Conservation (phyloP, 2,797 vertebrate species). For the Glyptemys insculpta region DNA sequence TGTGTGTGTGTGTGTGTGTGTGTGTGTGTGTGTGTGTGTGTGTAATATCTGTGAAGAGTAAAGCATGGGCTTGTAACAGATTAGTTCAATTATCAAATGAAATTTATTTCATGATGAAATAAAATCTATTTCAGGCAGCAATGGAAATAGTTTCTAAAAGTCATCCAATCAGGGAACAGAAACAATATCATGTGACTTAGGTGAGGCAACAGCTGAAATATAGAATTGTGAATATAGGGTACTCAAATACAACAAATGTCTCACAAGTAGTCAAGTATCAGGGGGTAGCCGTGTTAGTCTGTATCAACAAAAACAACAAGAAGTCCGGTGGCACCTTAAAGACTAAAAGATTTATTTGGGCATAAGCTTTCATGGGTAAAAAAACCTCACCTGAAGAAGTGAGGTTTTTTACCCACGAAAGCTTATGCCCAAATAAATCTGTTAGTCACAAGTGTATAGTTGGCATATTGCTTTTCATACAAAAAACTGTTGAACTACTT, state of each 20-base stretch:
- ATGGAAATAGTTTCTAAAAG: neutral
- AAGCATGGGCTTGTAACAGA: neutral
- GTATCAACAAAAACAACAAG: too few species aligned
- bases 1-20: neutral
- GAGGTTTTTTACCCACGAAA: too few species aligned
- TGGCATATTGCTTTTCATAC: neutral
- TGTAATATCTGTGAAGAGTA: constrained; percentile 28
- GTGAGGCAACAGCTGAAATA: constrained; percentile 21
- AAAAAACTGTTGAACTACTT: neutral
- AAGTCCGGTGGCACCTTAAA: too few species aligned
- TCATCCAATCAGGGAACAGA: constrained; percentile 6
- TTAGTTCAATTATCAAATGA: neutral
- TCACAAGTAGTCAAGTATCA: neutral
- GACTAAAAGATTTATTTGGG: too few species aligned
- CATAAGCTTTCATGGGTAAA: too few species aligned
- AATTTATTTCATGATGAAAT: constrained; percentile 1
- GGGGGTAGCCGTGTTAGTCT: too few species aligned
- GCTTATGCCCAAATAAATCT: too few species aligned
- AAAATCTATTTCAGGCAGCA: constrained; percentile 18
- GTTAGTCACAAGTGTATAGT: neutral
- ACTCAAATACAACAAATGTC: neutral
- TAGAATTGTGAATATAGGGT: neutral
- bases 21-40: neutral
- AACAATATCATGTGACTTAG: neutral
- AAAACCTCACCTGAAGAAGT: too few species aligned